Evolutionary conservation across 2,888 invertebrate genomes (phyloP), one percentile per base, ranked within the genome.

Genomic region (Hipparchia semele): DNA sequence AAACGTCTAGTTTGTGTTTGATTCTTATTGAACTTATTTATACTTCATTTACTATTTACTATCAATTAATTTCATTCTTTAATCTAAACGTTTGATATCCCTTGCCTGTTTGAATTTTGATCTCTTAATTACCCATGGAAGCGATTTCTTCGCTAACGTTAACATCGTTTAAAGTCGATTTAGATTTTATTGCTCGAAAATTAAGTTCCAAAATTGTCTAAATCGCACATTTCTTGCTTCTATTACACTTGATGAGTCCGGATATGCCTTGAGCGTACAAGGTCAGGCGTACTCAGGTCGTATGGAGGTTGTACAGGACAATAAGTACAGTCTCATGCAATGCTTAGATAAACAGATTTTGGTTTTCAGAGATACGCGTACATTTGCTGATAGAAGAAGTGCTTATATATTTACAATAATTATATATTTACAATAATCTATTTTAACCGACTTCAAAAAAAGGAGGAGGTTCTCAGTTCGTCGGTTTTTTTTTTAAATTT

Each of bases 261-360:
- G 92, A 92, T 91, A 82, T 81, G 81, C 92, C 91, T 92, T 92
- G 90, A 87, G 80, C 82, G 73, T 71, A 78, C 89, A 91, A 92
- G 92, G 92, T 87, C 87, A 82, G 73, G 72, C 80, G 77, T 74
- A 80, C 79, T 79, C 85, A 81, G 87, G 87, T 88, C 89, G 87
- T 77, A 75, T 82, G 85, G 86, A 89, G 90, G 90, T 89, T 88
- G 86, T 84, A 82, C 82, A 82, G 85, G 85, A 84, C 86, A 85
- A 80, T 82, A 83, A 83, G 86, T 87, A 89, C 86, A 87, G 85
- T 89, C 83, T 87, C 87, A 88, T 90, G 88, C 83, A 66, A 83
- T 83, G 23, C 23, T 23, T 23, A 87, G 87, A 88, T 88, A 86
- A 87, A 83, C 80, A 78, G 75, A 80, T 83, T 83, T 87, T 60